These are phyloP conservation scores for Meloe dianella DNA, from an alignment of 2,888 invertebrate species.

Conservation along the genomic window DNA sequence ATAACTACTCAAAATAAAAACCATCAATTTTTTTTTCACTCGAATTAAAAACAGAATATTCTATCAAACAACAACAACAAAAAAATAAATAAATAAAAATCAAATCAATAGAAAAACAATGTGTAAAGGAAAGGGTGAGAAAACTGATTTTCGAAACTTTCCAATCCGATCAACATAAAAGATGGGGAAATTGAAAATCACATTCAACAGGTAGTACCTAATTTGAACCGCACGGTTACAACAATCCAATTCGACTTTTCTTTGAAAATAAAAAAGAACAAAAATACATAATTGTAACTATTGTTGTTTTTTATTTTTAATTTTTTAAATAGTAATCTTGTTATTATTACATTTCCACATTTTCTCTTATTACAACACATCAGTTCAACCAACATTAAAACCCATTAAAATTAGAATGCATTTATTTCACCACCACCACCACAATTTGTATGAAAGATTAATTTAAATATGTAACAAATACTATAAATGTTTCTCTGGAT, in stretches of 20 bases:
- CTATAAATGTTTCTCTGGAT: not conserved
- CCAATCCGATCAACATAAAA: constrained; percentile 4
- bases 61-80: no score
- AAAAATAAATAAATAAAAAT: no score
- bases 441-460: constrained; percentile 45
- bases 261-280: not conserved
- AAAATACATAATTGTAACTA: not conserved
- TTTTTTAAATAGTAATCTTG: not conserved
- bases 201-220: constrained; percentile 7
- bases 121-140: not conserved
- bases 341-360: not conserved
- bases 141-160: not conserved
- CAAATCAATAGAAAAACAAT: not conserved
- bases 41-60: no score
- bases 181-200: constrained; percentile 5
- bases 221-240: no score
- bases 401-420: constrained; percentile 37
- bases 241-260: no score
- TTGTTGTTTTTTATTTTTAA: not conserved
- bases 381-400: constrained; percentile 23
- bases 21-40: no score
- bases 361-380: not conserved
- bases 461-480: constrained; percentile 26
- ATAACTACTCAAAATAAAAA: no score
- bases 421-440: constrained; percentile 34